Evolutionary conservation across 2,888 invertebrate species (phyloP).

Genomic region (Fissipunctia ypsillon): DNA sequence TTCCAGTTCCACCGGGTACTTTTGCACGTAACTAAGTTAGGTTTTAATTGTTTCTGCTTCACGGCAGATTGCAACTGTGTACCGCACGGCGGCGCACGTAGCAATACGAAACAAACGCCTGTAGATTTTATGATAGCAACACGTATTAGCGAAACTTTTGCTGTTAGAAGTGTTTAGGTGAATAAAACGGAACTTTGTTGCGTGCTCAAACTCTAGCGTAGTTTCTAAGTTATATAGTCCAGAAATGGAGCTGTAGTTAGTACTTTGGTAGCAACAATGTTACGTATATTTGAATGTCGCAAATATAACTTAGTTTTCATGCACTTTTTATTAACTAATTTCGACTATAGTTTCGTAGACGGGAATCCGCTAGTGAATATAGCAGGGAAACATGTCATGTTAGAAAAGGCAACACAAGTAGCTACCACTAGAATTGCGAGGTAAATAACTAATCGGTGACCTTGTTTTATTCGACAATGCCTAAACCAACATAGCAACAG

Average conservation of each 20-base stretch:
- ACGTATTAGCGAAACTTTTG: constrained; percentile 64
- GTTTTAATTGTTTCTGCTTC: constrained; percentile 47
- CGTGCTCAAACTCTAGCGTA: constrained; percentile 45
- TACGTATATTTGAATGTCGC: constrained; percentile 29
- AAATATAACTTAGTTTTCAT: constrained; percentile 34
- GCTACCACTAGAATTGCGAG: background rate
- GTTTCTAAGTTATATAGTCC: constrained; percentile 45
- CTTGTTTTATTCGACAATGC: background rate
- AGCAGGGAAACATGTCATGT: background rate
- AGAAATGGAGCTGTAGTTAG: constrained; percentile 27
- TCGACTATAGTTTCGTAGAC: background rate
- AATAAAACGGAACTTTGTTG: constrained; percentile 57
- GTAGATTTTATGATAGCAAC: constrained; percentile 70
- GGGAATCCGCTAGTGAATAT: background rate
- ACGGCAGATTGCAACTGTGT: constrained; percentile 50
- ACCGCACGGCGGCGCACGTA: background rate
- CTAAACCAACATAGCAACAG: background rate
- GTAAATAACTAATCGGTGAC: background rate
- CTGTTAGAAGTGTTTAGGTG: constrained; percentile 62
- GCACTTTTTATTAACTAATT: constrained; percentile 15
- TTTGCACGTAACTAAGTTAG: constrained; percentile 45
- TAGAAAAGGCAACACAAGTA: background rate
- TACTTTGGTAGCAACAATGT: constrained; percentile 43
- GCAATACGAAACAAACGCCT: constrained; percentile 66
- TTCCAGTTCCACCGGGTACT: constrained; percentile 20